phyloP scores from a whole-genome alignment of 2,113 vertebrate species.

The Pontoporia blainvillei region DNA sequence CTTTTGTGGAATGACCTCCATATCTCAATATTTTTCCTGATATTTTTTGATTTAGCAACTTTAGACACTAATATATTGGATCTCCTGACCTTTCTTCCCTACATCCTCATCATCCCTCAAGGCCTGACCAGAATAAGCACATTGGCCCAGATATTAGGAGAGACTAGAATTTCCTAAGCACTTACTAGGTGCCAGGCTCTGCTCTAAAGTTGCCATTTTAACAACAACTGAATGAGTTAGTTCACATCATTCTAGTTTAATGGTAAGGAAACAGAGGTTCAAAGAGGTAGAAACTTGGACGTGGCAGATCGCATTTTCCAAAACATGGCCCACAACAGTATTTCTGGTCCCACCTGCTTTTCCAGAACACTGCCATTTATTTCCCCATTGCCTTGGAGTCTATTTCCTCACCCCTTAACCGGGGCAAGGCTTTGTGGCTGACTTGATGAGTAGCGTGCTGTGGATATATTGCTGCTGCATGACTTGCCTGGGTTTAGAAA shows the following conservation, averaged over 20 bases:
- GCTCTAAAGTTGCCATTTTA: neutral
- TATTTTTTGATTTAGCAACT: neutral
- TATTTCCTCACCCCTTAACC: neutral
- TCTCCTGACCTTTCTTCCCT: neutral
- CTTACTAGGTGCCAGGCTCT: neutral
- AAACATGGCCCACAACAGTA: neutral
- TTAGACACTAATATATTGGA: neutral
- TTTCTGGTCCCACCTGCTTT: neutral
- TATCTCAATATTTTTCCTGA: neutral
- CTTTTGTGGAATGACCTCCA: neutral
- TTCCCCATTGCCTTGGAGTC: neutral
- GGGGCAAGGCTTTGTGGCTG: neutral
- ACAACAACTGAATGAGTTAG: neutral
- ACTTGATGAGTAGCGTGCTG: neutral
- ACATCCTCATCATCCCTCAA: neutral
- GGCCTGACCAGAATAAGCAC: neutral
- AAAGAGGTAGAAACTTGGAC: neutral
- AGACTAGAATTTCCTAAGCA: neutral
- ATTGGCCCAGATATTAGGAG: neutral
- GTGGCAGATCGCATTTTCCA: neutral
- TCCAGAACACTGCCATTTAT: neutral
- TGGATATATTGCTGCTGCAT: neutral
- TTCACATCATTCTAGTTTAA: neutral
- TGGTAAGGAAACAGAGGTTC: neutral
- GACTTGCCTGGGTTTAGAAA: neutral